Base-by-base conservation (phyloP, 2,113 vertebrate genomes). In the Symphodus melops region DNA sequence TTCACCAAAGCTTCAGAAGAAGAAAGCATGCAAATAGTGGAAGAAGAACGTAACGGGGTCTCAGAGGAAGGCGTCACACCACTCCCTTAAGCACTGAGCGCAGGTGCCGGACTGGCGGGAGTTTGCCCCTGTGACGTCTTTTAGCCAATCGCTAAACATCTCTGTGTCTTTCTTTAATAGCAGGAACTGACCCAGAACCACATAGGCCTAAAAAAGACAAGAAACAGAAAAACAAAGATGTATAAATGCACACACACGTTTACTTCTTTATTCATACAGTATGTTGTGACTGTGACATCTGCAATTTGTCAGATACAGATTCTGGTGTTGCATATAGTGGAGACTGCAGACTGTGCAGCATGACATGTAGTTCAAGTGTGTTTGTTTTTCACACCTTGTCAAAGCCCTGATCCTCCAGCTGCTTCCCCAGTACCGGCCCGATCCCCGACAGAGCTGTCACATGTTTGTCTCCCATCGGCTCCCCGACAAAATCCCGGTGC, bases 401-500 rank as follows among this genome's bases (percentile, higher is more conserved):
- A 41, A 93, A 94, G 41, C 93, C 93, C 46, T 89, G 83, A 1
- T 89, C 78, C 58, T 84, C 88, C 72, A 94, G 89, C 57, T 89
- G 92, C 68, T 53, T 82, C 0, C 94, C 93, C 81, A 94, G 83
- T 6, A 79, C 67, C 6, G 86, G 88, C 13, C 94, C 92, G 42
- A 94, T 93, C 1, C 92, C 94, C 0, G 93, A 84, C 64, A 94
- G 79, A 1, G 88, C 67, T 3, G 72, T 91, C 59, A 94, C 90
- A 0, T 88, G 42, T 48, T 94, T 94, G 6, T 94, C 92, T 2
- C 90, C 93, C 92, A 94, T 94, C 19, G 93, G 94, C 75, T 95
- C 93, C 0, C 86, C 85, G 1, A 94, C 91, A 20, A 95, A 95
- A 72, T 93, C 85, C n/a, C 88, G 82, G 51, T 95, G 94, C 51